phyloP scores from a whole-genome alignment of 2,113 vertebrate species.

The Trogon melanurus region DNA sequence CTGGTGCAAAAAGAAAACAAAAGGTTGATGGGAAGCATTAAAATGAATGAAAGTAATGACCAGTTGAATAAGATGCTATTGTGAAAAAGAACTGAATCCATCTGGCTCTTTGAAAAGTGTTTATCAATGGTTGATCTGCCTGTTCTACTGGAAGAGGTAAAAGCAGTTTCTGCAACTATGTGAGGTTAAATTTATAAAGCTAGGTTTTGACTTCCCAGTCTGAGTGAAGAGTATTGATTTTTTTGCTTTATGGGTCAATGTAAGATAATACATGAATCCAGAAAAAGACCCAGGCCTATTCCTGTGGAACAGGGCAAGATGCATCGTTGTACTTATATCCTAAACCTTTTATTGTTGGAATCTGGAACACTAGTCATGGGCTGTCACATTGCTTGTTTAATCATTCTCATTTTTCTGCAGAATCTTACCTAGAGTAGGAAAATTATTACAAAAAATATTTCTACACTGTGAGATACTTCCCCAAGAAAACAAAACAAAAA shows the following conservation, averaged over 20 bases:
- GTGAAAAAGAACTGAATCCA: neutral
- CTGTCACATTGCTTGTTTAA: neutral
- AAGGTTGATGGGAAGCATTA: neutral
- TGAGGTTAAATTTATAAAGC: neutral
- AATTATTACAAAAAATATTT: neutral
- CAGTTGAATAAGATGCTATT: neutral
- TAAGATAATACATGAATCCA: neutral
- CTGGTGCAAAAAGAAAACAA: constrained; percentile 33
- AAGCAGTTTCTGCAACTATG: neutral
- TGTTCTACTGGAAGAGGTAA: neutral
- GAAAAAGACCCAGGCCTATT: neutral
- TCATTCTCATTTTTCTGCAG: neutral
- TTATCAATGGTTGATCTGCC: neutral
- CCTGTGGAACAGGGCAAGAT: neutral
- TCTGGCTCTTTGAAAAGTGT: neutral
- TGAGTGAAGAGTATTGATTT: rapidly evolving
- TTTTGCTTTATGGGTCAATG: neutral
- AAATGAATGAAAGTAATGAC: neutral
- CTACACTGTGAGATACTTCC: neutral
- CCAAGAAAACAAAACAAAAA: neutral
- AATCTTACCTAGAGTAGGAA: neutral
- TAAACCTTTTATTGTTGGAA: neutral
- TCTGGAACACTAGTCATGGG: neutral
- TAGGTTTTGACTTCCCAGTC: neutral
- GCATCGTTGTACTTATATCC: neutral